Percentiles rank a stretch among this genome's conserved stretches.
phyloP scores from a whole-genome alignment of 2,797 vertebrate genomes.

The Tapera naevia region DNA sequence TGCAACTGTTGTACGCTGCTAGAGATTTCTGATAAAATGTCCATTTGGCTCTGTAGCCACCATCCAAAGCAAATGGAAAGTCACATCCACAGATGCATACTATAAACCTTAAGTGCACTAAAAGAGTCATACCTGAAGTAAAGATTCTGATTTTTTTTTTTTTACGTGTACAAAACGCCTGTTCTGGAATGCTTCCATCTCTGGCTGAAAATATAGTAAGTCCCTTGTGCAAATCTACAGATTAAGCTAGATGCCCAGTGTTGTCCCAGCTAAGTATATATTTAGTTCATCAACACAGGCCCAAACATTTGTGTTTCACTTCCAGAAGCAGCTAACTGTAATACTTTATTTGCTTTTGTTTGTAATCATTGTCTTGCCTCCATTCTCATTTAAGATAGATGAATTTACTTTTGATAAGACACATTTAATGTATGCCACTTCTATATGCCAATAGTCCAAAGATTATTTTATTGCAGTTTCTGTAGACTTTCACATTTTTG shows the following conservation, averaged over 20 bases:
- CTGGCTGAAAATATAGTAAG: neutral
- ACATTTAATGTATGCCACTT: neutral
- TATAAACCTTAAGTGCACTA: neutral
- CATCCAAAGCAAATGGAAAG: neutral
- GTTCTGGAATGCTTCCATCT: neutral
- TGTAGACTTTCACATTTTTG: neutral
- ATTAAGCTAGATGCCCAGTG: neutral
- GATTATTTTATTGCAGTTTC: neutral
- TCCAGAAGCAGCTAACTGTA: neutral
- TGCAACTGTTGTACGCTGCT: neutral
- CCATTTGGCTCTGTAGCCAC: neutral
- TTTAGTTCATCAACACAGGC: neutral
- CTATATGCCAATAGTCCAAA: neutral
- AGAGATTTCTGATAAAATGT: neutral
- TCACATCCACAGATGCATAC: neutral
- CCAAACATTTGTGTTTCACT: neutral
- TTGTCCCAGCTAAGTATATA: neutral
- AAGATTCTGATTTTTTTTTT: neutral
- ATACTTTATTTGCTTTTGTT: neutral
- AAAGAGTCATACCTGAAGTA: neutral
- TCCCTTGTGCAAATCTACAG: neutral
- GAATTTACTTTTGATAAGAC: neutral
- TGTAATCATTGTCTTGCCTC: neutral
- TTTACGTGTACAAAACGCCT: neutral
- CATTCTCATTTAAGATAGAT: neutral